Evolutionary conservation across 92 coral and sea anemone genomes (phyloP).

Genomic region (Isaurus tuberculatus): DNA sequence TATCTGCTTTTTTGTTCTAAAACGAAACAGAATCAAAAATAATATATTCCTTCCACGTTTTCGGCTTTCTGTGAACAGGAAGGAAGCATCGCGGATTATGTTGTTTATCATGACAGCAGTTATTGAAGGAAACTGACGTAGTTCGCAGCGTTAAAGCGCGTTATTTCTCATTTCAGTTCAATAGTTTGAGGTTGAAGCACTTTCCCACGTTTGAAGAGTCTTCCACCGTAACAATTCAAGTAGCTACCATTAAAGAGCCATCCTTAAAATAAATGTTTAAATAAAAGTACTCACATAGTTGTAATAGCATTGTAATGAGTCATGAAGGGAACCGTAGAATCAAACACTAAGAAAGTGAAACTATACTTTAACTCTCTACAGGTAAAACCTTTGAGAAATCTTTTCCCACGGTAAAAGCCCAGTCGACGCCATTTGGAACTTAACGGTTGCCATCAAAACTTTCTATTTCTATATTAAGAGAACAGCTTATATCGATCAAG

Average conservation of each 20-base stretch:
- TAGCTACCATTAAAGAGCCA: not conserved
- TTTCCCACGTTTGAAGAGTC: constrained; percentile 34
- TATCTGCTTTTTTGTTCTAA: not conserved
- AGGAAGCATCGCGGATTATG: not conserved
- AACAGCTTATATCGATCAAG: constrained; percentile 34
- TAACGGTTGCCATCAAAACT: constrained; percentile 13
- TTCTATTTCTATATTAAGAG: constrained; percentile 37
- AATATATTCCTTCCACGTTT: constrained; percentile 9
- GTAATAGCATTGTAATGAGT: constrained; percentile 25
- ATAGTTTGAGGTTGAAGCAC: not conserved
- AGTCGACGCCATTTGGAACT: not conserved
- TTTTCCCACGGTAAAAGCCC: constrained; percentile 44
- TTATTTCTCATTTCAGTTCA: not conserved
- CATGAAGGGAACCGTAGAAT: not conserved
- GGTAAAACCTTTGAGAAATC: not conserved
- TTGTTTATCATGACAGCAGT: not conserved
- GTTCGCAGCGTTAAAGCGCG: constrained; percentile 24
- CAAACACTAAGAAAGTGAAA: not conserved
- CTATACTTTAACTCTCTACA: not conserved
- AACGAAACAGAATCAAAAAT: not conserved
- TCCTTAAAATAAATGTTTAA: not conserved
- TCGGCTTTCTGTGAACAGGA: not conserved
- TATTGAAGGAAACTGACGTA: constrained; percentile 10
- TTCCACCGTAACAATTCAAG: constrained; percentile 16
- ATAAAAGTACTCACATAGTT: not conserved